These are phyloP conservation scores for Xylocampa areola DNA, from an alignment of 2,888 invertebrate species.

Conservation along the genomic window DNA sequence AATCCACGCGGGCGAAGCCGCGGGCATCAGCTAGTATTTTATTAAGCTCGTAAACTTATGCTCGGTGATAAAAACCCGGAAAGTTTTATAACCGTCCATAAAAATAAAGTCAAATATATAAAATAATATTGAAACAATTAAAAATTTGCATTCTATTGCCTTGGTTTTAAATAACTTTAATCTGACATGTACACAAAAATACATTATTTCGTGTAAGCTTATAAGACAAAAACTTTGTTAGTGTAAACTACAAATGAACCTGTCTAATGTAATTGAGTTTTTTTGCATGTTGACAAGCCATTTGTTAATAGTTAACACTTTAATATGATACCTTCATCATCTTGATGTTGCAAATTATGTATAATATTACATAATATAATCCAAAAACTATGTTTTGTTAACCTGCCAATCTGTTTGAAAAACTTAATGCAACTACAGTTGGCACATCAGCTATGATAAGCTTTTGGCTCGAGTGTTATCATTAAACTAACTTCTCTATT, in stretches of 20 bases:
- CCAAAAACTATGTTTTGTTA: not conserved
- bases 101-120: not conserved
- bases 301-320: constrained; percentile 17
- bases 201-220: constrained; percentile 27
- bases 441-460: no score
- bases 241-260: constrained; percentile 29
- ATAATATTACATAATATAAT: not conserved
- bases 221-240: constrained; percentile 29
- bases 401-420: no score
- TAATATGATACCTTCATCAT: constrained; percentile 18
- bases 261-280: constrained; percentile 45
- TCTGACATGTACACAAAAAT: constrained; percentile 37
- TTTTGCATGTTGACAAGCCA: constrained; percentile 25
- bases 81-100: not conserved
- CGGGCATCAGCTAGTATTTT: no score
- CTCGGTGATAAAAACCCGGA: no score
- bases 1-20: no score
- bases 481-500: no score
- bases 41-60: no score
- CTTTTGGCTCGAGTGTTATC: no score
- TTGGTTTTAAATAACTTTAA: constrained; percentile 41
- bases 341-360: constrained; percentile 13
- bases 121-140: constrained; percentile 31
- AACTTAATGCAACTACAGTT: no score
- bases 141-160: constrained; percentile 39